Percentiles rank a stretch among this genome's conserved stretches.
Conservation (phyloP, 1,140 invertebrate species). For the Drosophila setifemur region DNA sequence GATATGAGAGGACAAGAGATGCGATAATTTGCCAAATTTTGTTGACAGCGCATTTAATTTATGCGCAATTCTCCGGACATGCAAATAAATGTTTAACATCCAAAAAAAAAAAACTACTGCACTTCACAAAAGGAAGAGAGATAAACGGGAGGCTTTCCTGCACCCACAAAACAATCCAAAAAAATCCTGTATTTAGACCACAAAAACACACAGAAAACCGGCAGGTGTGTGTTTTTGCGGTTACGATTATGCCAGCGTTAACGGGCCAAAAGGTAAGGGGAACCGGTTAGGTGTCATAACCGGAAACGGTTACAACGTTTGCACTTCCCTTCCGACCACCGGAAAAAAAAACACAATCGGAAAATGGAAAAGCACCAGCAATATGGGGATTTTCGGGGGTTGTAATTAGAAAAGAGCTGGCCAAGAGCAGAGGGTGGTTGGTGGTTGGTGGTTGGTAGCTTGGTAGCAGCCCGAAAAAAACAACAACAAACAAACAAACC, state of each 20-base stretch:
- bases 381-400: slow-evolving; percentile 7
- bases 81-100: neutral
- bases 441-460: slow-evolving; percentile 3
- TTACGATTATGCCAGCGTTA: slow-evolving; percentile 5
- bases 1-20: neutral
- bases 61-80: slow-evolving; percentile 2
- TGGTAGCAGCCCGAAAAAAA: too few relatives aligned
- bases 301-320: slow-evolving; percentile 48
- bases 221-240: slow-evolving; percentile 9
- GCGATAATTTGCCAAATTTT: slow-evolving; percentile 31
- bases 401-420: neutral
- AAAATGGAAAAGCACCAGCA: slow-evolving; percentile 9
- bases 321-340: slow-evolving; percentile 28
- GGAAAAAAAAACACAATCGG: neutral
- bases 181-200: neutral
- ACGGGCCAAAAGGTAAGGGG: neutral
- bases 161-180: too few relatives aligned
- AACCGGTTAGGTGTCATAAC: slow-evolving; percentile 39
- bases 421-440: neutral
- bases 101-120: neutral
- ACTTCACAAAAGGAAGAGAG: too few relatives aligned
- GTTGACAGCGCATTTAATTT: slow-evolving; percentile 40
- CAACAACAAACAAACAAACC: slow-evolving; percentile 40
- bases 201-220: neutral
- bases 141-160: too few relatives aligned